Conservation (phyloP, 1,140 invertebrate genomes). For the Drosophila pruinosa region DNA sequence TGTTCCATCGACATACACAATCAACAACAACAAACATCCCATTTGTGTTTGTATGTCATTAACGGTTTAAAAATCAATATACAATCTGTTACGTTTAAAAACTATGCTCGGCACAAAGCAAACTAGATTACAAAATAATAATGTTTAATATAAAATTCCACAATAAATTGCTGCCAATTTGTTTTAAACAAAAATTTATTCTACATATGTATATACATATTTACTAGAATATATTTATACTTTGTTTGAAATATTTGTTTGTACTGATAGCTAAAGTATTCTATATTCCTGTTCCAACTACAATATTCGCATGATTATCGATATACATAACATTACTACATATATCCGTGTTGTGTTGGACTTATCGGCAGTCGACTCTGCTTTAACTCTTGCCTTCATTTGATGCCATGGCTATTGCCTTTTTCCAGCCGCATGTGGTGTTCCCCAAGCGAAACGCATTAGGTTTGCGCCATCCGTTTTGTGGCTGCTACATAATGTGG, state of each 20-base stretch:
- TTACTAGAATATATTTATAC: too few relatives aligned
- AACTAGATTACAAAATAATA: too few relatives aligned
- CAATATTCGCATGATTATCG: too few relatives aligned
- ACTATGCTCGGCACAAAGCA: background rate
- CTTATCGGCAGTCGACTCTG: background rate
- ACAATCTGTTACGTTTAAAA: background rate
- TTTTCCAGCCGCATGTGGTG: slow-evolving; percentile 55
- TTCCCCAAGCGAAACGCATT: slow-evolving; percentile 48
- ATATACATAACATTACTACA: too few relatives aligned
- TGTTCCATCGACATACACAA: background rate
- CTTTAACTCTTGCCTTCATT: background rate
- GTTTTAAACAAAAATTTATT: too few relatives aligned
- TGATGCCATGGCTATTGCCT: slow-evolving; percentile 10
- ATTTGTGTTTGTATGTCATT: background rate
- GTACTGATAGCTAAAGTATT: too few relatives aligned
- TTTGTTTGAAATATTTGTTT: too few relatives aligned
- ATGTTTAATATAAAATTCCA: too few relatives aligned
- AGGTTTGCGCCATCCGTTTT: slow-evolving; percentile 23
- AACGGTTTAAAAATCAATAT: slow-evolving; percentile 42
- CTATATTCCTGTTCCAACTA: too few relatives aligned
- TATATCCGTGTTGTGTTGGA: too few relatives aligned
- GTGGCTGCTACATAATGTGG: slow-evolving; percentile 24
- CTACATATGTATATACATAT: too few relatives aligned
- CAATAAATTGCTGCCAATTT: too few relatives aligned
- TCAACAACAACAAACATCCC: slow-evolving; percentile 22